phyloP scores from a whole-genome alignment of 2,888 invertebrate species.

The Drosophila subquinaria region DNA sequence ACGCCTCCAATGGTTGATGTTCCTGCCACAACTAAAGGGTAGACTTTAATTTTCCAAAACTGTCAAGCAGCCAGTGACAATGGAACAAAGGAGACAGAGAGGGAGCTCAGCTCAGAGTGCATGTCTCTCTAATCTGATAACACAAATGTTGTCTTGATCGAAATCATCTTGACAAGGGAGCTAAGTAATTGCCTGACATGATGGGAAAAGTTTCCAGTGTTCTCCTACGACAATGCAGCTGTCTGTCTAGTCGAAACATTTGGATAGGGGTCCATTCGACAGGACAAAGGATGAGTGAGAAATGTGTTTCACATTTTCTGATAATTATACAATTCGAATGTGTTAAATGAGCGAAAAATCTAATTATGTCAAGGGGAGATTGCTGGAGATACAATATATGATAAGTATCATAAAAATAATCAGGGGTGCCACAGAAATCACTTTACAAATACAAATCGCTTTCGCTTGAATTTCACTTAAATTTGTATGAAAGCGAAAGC shows the following conservation, averaged over 20 bases:
- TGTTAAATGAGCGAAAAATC: conserved; percentile 18
- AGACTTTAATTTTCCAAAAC: conserved; percentile 24
- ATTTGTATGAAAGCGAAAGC: too few species aligned
- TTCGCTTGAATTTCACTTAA: too few species aligned
- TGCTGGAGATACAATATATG: conserved; percentile 2
- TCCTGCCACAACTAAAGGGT: conserved; percentile 38
- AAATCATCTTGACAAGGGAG: conserved; percentile 58
- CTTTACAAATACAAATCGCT: too few species aligned
- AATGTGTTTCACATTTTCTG: conserved; percentile 33
- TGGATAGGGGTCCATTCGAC: conserved; percentile 14
- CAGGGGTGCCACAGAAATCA: too few species aligned
- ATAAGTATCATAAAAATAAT: conserved; percentile 6
- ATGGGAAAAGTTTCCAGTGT: conserved; percentile 50
- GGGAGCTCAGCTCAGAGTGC: conserved; percentile 6
- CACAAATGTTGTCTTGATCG: conserved; percentile 65
- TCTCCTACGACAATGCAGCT: conserved; percentile 27
- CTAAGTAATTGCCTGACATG: conserved; percentile 45
- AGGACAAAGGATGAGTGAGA: conserved; percentile 16
- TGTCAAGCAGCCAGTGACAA: conserved; percentile 21
- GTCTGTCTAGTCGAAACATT: conserved; percentile 23
- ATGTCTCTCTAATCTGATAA: conserved; percentile 66
- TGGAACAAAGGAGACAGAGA: conserved; percentile 1
- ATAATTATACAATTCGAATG: conserved; percentile 28
- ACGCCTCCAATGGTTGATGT: conserved; percentile 44
- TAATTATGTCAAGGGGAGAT: conserved; percentile 3